phyloP scores from a whole-genome alignment of 2,888 invertebrate genomes.

The Galerucella nymphaeae region DNA sequence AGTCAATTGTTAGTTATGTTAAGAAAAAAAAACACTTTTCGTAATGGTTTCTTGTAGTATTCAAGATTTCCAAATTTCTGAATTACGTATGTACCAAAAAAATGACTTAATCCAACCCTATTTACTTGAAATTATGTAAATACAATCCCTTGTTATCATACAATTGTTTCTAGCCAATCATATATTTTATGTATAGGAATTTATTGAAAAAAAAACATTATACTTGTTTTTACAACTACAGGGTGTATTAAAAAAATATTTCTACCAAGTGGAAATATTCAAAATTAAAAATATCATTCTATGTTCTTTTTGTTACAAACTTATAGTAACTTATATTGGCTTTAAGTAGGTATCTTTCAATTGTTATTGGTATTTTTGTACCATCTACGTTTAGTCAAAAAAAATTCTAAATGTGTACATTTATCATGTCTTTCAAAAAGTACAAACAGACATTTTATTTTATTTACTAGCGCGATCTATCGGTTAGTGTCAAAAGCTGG shows the following conservation, averaged over 20 bases:
- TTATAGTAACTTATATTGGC: background rate
- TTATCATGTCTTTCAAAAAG: conserved; percentile 20
- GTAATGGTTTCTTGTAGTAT: no score
- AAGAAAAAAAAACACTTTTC: background rate
- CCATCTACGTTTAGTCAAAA: conserved; percentile 15
- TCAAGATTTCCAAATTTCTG: no score
- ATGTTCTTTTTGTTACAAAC: no score
- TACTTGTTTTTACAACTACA: conserved; percentile 33
- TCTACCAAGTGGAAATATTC: conserved; percentile 17
- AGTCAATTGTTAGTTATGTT: conserved; percentile 41
- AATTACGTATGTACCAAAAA: no score
- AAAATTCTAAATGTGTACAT: conserved; percentile 30
- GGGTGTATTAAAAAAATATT: background rate
- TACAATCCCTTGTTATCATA: conserved; percentile 26
- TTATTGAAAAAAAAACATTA: conserved; percentile 37
- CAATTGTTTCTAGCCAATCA: conserved; percentile 24
- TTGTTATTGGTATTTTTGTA: conserved; percentile 26
- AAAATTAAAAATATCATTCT: background rate
- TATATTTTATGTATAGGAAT: conserved; percentile 33
- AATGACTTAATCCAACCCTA: no score
- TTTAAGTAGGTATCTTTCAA: conserved; percentile 3
- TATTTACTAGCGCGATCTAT: no score
- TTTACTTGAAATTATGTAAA: background rate
- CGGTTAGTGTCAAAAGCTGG: background rate
- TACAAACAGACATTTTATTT: background rate